Conservation (phyloP, 2,797 vertebrate species). For the Myotis planiceps region DNA sequence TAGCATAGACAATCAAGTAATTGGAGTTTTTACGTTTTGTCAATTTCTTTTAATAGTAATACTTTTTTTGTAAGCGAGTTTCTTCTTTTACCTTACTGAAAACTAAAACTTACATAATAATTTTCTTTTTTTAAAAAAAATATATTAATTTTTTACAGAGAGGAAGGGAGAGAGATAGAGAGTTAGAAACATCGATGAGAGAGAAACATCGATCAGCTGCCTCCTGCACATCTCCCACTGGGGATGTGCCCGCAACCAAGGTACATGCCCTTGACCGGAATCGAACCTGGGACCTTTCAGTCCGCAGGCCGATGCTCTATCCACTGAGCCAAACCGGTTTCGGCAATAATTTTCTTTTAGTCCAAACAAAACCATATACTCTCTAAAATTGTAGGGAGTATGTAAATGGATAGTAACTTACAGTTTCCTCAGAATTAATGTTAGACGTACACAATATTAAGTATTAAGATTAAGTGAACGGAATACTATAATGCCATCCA, state of each 20-base stretch:
- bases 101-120: slow-evolving; percentile 21
- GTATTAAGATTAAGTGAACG: slow-evolving; percentile 47
- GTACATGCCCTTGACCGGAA: no score
- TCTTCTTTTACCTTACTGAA: neutral
- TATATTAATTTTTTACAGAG: no score
- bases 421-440: slow-evolving; percentile 6
- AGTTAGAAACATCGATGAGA: no score
- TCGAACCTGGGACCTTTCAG: no score
- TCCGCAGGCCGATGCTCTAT: no score
- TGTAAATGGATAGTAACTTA: slow-evolving; percentile 24
- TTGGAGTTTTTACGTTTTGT: slow-evolving; percentile 29
- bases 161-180: no score
- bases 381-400: neutral
- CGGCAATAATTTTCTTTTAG: slow-evolving; percentile 4
- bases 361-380: slow-evolving; percentile 17
- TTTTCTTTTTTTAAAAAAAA: no score
- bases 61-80: neutral
- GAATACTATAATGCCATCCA: slow-evolving; percentile 50
- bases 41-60: neutral
- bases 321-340: no score
- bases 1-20: neutral
- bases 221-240: no score
- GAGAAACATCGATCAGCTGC: no score
- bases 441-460: neutral
- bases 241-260: no score